Evolutionary conservation across 2,113 vertebrate species (phyloP).

Genomic region (Cyanoliseus patagonus): DNA sequence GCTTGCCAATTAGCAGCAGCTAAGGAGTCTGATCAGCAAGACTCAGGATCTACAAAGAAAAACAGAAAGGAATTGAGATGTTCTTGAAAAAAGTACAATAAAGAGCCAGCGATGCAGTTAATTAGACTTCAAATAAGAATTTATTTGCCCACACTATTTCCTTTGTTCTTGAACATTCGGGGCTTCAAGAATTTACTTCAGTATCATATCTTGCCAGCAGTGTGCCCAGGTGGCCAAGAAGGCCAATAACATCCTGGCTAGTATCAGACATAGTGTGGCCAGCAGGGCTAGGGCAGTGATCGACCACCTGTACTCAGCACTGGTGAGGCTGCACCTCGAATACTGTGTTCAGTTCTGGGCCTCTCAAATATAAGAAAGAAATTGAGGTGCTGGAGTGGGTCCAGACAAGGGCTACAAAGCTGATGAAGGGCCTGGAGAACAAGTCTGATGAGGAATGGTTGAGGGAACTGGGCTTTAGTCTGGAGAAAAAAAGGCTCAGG

Average conservation of each 20-base stretch:
- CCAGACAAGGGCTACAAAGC: background rate
- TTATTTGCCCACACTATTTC: background rate
- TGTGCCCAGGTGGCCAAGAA: background rate
- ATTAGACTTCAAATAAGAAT: slow-evolving; percentile 22
- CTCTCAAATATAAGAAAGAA: background rate
- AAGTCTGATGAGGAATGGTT: background rate
- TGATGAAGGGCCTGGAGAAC: background rate
- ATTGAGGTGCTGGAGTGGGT: background rate
- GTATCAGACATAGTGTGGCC: background rate
- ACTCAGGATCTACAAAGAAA: slow-evolving; percentile 4
- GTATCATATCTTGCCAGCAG: background rate
- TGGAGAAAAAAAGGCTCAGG: background rate
- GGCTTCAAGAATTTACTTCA: background rate
- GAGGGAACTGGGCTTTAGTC: background rate
- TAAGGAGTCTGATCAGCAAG: slow-evolving; percentile 34
- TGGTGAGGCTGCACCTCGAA: background rate
- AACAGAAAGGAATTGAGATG: slow-evolving; percentile 24
- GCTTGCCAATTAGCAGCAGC: slow-evolving; percentile 47
- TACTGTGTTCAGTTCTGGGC: no score
- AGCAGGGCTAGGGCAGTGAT: background rate
- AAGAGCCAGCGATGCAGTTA: background rate
- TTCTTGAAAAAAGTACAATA: slow-evolving; percentile 33
- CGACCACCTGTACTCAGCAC: rapidly evolving
- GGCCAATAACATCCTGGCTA: background rate
- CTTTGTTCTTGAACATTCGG: background rate